Evolutionary conservation across 1,140 invertebrate species (phyloP).

Genomic region (Psilanteris sp.): DNA sequence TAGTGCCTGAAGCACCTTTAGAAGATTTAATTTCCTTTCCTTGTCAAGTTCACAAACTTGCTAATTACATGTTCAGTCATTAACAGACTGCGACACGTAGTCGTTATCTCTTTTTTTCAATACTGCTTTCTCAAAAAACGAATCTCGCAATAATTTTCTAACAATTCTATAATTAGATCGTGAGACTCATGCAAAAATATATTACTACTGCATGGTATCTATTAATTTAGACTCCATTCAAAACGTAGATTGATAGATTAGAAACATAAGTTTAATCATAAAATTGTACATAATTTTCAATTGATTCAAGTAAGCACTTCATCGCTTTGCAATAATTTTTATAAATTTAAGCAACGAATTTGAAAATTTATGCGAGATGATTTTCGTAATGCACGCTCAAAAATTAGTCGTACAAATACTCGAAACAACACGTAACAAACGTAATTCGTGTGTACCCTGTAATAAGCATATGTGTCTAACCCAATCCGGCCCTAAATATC

Average conservation of each 20-base stretch:
- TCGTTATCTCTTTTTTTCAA: slow-evolving; percentile 38
- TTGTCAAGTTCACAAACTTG: too few relatives aligned
- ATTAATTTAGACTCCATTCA: too few relatives aligned
- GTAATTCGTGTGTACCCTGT: slow-evolving; percentile 73
- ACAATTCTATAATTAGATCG: too few relatives aligned
- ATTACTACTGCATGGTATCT: too few relatives aligned
- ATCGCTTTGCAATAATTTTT: too few relatives aligned
- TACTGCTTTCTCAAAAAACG: slow-evolving; percentile 50
- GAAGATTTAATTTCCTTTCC: too few relatives aligned
- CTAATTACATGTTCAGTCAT: slow-evolving; percentile 69
- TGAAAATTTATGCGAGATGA: slow-evolving; percentile 28
- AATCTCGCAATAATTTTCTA: slow-evolving; percentile 25
- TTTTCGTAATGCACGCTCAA: slow-evolving; percentile 59
- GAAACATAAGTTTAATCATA: too few relatives aligned
- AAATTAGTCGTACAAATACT: slow-evolving; percentile 62
- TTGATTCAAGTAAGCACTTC: too few relatives aligned
- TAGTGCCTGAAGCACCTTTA: slow-evolving; percentile 58
- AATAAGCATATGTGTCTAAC: slow-evolving; percentile 65
- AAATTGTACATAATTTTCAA: too few relatives aligned
- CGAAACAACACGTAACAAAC: slow-evolving; percentile 69
- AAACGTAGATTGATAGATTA: too few relatives aligned
- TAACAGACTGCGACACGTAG: slow-evolving; percentile 68
- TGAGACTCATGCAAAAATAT: too few relatives aligned
- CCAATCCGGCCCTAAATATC: slow-evolving; percentile 64
- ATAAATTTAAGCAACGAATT: too few relatives aligned